Conservation (phyloP, 2,888 invertebrate species). For the Selenia dentaria region DNA sequence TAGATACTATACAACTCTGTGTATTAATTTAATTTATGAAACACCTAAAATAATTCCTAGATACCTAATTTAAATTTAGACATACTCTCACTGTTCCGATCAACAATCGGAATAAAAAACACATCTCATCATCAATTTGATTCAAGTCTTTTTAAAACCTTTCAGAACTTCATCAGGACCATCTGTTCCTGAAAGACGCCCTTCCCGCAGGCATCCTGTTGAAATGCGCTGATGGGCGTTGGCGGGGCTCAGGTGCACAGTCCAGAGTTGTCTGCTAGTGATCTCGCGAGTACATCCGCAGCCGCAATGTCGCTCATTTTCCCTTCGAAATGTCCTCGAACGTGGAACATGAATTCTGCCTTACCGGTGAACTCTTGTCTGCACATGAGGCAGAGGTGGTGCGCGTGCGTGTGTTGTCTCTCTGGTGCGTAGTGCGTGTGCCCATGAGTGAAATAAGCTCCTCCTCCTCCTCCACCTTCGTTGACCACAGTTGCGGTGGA, state of each 20-base stretch:
- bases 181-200: constrained; percentile 74
- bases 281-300: constrained; percentile 78
- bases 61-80: neutral
- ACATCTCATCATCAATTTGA: constrained; percentile 23
- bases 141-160: constrained; percentile 25
- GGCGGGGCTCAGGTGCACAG: constrained; percentile 82
- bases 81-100: constrained; percentile 6
- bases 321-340: constrained; percentile 87
- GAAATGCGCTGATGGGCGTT: constrained; percentile 69
- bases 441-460: constrained; percentile 75
- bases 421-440: constrained; percentile 77
- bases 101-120: constrained; percentile 1
- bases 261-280: constrained; percentile 81
- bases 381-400: constrained; percentile 87
- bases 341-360: constrained; percentile 89
- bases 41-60: too few relatives aligned
- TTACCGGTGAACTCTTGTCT: constrained; percentile 87
- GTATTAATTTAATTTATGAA: too few relatives aligned
- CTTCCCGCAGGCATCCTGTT: constrained; percentile 67
- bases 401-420: constrained; percentile 75
- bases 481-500: constrained; percentile 76
- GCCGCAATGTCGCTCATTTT: constrained; percentile 81
- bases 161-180: constrained; percentile 76
- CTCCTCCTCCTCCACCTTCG: constrained; percentile 59
- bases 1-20: too few relatives aligned